phyloP scores from a whole-genome alignment of 2,888 invertebrate genomes.

The Willowsia nigromaculata region DNA sequence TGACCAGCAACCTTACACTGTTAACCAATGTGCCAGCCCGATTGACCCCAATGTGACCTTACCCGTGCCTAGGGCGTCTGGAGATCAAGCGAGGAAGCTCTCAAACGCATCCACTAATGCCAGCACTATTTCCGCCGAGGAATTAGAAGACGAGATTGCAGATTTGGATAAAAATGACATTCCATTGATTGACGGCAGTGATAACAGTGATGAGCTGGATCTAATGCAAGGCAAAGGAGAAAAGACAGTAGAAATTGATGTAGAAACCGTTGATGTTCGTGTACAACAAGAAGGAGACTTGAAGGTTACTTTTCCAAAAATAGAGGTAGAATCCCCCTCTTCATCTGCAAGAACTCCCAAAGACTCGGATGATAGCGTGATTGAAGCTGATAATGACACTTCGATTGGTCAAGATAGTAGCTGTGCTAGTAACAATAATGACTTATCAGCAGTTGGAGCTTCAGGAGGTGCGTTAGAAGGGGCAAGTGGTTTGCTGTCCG shows the following conservation, averaged over 20 bases:
- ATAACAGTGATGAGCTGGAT: constrained; percentile 54
- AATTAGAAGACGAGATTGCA: constrained; percentile 70
- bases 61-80: constrained; percentile 89
- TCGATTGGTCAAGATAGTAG: constrained; percentile 70
- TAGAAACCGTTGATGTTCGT: constrained; percentile 21
- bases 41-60: constrained; percentile 81
- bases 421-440: constrained; percentile 55
- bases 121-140: constrained; percentile 69
- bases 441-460: constrained; percentile 30
- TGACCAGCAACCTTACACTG: neutral
- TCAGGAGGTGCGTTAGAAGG: neutral
- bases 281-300: constrained; percentile 36
- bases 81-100: constrained; percentile 80
- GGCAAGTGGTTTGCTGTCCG: constrained; percentile 51
- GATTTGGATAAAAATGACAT: constrained; percentile 64
- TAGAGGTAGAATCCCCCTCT: constrained; percentile 78
- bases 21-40: constrained; percentile 71
- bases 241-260: constrained; percentile 65
- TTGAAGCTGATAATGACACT: constrained; percentile 63
- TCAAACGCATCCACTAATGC: constrained; percentile 72
- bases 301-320: constrained; percentile 73
- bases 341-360: constrained; percentile 76
- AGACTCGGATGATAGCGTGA: constrained; percentile 72
- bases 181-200: constrained; percentile 63
- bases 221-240: constrained; percentile 56